Base-by-base conservation (phyloP, 1,140 invertebrate genomes). In the Gryon sp. region DNA sequence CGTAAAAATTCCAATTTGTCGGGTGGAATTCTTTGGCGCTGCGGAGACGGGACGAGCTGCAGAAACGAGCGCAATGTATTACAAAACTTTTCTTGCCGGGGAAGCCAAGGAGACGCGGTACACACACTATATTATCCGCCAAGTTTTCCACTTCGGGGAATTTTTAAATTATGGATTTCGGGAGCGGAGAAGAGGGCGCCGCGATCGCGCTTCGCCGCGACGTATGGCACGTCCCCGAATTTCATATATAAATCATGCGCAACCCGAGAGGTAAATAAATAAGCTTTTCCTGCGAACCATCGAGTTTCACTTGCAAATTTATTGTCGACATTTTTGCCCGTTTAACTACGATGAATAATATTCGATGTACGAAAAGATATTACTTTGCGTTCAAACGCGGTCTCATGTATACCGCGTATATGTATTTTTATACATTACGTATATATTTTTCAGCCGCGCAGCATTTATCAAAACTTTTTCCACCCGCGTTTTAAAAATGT, bases 111-210 rank as follows among this genome's bases (percentile, higher is more conserved):
- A 82, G 69, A 75, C 78, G 73, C 73, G 78, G 68, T 73, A 77
- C 82, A 82, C 81, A 77, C 82, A 82, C 81, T 83, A 79, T 84
- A 83, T 84, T 85, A 86, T 84, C 77, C 81, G 59, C 53, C 82
- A 87, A 88, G 80, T 88, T 88, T 87, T 86, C 82, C 81, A 86
- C 86, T 86, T 78, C 76, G 76, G 79, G 69, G 81, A 80, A 86
- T 87, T 87, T 84, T 87, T 86, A 86, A 87, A 86, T 86, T 87
- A 87, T 87, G 83, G 85, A 87, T 87, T 86, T 84, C 82, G 79
- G 78, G 79, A 76, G 78, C 36, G 63, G 62, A 53, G 57, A 76
- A 78, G 74, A 79, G 76, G 63, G 68, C 72, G 78, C 43, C 38
- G 57, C 65, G 76, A 69, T 81, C 73, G 45, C 72, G 69, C 74